Evolutionary conservation across 35 echinoderm and acorn worm species (phyloP).

Genomic region (Ptychodera flava): DNA sequence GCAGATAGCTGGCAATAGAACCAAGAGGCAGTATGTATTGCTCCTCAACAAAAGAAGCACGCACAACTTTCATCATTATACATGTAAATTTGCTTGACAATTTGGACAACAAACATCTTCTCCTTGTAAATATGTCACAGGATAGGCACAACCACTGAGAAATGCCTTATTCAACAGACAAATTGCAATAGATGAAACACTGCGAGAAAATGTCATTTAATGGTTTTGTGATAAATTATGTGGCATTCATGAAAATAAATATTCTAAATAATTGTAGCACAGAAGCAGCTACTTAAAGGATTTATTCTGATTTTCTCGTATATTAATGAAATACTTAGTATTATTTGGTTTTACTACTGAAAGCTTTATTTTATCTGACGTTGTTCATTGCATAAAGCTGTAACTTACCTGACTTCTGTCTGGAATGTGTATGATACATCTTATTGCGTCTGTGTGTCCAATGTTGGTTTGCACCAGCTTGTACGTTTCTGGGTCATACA

Average conservation of each 20-base stretch:
- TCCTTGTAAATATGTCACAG: too few relatives aligned
- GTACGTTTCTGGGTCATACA: slow-evolving; percentile 76
- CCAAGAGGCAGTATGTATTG: too few relatives aligned
- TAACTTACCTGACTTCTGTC: slow-evolving; percentile 83
- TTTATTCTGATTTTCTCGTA: background rate
- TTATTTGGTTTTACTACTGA: background rate
- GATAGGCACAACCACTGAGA: too few relatives aligned
- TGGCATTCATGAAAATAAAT: background rate
- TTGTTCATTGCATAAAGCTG: background rate
- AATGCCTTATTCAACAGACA: too few relatives aligned
- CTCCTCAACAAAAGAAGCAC: too few relatives aligned
- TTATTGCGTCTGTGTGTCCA: slow-evolving; percentile 79
- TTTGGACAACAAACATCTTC: too few relatives aligned
- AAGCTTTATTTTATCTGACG: background rate
- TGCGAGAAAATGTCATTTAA: background rate
- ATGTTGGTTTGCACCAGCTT: slow-evolving; percentile 93
- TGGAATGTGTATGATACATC: slow-evolving; percentile 71
- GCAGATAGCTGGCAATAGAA: too few relatives aligned
- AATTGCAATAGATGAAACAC: slow-evolving; percentile 13
- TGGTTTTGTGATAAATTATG: background rate
- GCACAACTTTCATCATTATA: too few relatives aligned
- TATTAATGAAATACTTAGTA: background rate
- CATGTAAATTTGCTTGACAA: too few relatives aligned
- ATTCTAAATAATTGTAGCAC: background rate
- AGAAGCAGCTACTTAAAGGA: background rate